Evolutionary conservation across 2,888 invertebrate genomes (phyloP).

Genomic region (Cryptocephalus primarius): DNA sequence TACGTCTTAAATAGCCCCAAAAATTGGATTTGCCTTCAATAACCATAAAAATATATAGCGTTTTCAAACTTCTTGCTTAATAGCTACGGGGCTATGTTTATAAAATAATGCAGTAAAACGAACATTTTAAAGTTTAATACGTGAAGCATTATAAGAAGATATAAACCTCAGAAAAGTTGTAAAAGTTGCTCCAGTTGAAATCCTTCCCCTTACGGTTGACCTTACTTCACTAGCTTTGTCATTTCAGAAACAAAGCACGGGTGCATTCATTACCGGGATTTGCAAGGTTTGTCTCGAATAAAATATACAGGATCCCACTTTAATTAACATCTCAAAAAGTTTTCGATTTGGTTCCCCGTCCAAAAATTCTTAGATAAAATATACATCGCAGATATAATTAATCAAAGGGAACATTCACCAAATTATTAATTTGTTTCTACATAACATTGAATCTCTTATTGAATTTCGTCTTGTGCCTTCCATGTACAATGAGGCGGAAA

Average conservation of each 20-base stretch:
- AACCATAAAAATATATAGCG: conserved; percentile 39
- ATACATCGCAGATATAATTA: too few relatives aligned
- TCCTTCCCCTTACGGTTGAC: conserved; percentile 19
- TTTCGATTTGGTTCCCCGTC: too few relatives aligned
- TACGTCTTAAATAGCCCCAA: conserved; percentile 39
- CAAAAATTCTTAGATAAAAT: too few relatives aligned
- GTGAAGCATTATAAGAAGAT: conserved; percentile 34
- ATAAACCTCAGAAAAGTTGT: conserved; percentile 34
- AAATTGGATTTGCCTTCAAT: conserved; percentile 40
- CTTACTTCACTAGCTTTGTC: background rate
- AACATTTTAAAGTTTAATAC: conserved; percentile 38
- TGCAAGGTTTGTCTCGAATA: too few relatives aligned
- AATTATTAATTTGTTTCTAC: conserved; percentile 5
- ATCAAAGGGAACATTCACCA: too few relatives aligned
- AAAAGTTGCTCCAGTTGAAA: conserved; percentile 26
- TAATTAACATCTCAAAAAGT: too few relatives aligned
- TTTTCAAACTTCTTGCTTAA: conserved; percentile 38
- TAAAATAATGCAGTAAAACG: conserved; percentile 39
- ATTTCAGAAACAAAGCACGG: conserved; percentile 7
- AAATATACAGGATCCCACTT: background rate
- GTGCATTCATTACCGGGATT: background rate
- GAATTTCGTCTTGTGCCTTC: conserved; percentile 18
- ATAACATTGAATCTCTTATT: conserved; percentile 20
- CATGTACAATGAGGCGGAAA: conserved; percentile 21
- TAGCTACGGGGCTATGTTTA: conserved; percentile 37